These are phyloP conservation scores for Lochmaea capreae DNA, from an alignment of 2,888 invertebrate genomes.

Conservation along the genomic window DNA sequence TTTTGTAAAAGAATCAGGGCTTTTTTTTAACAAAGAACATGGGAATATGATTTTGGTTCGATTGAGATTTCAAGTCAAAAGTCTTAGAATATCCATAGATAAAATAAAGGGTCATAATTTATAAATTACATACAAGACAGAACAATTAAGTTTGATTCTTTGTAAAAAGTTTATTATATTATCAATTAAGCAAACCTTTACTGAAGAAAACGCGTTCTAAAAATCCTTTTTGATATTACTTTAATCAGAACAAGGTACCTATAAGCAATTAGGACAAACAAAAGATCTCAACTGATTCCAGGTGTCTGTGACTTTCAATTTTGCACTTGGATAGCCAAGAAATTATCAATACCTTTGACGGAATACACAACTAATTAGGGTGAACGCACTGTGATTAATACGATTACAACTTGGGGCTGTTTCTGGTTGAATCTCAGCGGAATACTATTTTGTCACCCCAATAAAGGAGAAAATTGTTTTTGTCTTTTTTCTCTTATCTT, in stretches of 20 bases:
- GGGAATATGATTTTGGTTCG: too few species aligned
- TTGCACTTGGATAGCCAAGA: conserved; percentile 58
- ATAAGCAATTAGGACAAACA: conserved; percentile 49
- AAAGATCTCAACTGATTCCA: conserved; percentile 49
- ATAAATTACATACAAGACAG: too few species aligned
- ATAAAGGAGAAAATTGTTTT: conserved; percentile 31
- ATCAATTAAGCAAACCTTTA: neutral
- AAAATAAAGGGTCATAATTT: too few species aligned
- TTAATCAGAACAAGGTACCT: conserved; percentile 19
- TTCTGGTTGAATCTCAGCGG: conserved; percentile 27
- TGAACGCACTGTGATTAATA: conserved; percentile 60
- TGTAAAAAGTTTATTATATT: neutral
- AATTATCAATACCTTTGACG: conserved; percentile 54
- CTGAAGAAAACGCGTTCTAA: neutral
- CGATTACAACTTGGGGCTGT: conserved; percentile 52
- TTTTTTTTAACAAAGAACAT: too few species aligned
- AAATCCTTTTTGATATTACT: conserved; percentile 6
- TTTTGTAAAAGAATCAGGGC: too few species aligned
- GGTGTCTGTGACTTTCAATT: conserved; percentile 61
- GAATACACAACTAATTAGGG: conserved; percentile 58
- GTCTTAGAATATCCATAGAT: too few species aligned
- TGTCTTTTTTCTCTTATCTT: conserved; percentile 25
- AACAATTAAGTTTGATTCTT: neutral
- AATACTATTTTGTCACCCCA: conserved; percentile 20
- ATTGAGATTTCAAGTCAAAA: too few species aligned